Conservation (phyloP, 2,888 invertebrate genomes). For the Tethea ocularis region DNA sequence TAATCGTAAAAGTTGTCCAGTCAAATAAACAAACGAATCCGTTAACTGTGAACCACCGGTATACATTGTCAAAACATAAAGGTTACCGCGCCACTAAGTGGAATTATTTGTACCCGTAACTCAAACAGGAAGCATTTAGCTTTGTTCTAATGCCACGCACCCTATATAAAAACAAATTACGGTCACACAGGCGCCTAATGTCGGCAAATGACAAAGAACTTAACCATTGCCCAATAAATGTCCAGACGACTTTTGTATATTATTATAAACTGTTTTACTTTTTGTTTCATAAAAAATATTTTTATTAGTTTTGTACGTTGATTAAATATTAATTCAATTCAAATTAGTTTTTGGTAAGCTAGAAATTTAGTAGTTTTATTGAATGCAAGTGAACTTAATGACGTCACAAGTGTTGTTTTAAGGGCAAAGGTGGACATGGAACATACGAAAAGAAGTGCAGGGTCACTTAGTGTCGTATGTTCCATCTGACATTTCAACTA, state of each 20-base stretch:
- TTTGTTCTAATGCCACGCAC: constrained; percentile 62
- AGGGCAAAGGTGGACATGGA: background rate
- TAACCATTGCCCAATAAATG: constrained; percentile 13
- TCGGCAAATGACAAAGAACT: constrained; percentile 19
- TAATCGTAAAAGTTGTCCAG: background rate
- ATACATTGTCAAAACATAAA: constrained; percentile 44
- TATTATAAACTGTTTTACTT: background rate
- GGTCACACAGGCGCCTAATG: constrained; percentile 33
- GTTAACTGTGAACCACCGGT: constrained; percentile 23
- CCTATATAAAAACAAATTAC: constrained; percentile 46
- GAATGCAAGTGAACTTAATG: background rate
- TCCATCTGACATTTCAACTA: background rate
- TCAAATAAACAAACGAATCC: constrained; percentile 28
- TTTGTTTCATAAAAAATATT: background rate
- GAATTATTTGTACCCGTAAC: constrained; percentile 62
- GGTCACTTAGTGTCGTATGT: background rate
- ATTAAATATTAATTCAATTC: background rate
- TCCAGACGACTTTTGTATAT: constrained; percentile 3
- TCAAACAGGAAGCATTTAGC: constrained; percentile 64
- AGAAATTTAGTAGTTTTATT: background rate
- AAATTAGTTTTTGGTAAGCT: background rate
- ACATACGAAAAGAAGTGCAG: no score
- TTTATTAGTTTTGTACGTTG: background rate
- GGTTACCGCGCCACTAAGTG: constrained; percentile 53
- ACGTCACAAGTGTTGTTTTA: background rate